phyloP scores from a whole-genome alignment of 2,113 vertebrate species.

The Pithys albifrons region DNA sequence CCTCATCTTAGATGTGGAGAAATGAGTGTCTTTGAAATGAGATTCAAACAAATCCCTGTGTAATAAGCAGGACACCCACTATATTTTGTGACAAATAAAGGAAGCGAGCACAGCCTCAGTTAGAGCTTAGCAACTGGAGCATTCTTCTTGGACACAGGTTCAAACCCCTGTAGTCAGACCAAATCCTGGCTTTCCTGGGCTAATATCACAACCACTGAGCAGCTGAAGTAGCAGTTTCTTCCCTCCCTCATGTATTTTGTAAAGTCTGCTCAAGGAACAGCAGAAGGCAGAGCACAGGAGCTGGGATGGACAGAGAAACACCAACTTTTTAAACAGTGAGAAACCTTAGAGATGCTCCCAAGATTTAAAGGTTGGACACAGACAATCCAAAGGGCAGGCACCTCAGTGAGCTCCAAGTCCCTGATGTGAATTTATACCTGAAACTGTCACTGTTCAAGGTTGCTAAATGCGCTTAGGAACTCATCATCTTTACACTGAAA shows the following conservation, averaged over 20 bases:
- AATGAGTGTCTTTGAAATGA: neutral
- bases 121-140: neutral
- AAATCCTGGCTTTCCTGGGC: neutral
- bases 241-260: neutral
- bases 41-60: neutral
- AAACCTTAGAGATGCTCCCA: neutral
- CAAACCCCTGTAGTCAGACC: neutral
- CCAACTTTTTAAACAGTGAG: neutral
- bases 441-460: neutral
- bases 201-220: neutral
- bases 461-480: neutral
- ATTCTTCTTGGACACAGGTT: neutral
- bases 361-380: neutral
- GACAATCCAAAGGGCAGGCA: neutral
- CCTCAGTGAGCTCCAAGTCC: fast-evolving
- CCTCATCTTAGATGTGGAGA: neutral
- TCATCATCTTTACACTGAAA: neutral
- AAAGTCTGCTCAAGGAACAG: neutral
- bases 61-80: neutral
- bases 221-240: neutral
- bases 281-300: neutral
- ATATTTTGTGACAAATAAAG: neutral
- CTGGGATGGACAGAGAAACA: neutral
- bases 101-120: neutral
- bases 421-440: neutral